These are phyloP conservation scores for Dendrocopos noguchii DNA, from an alignment of 2,113 vertebrate species.

Conservation along the genomic window DNA sequence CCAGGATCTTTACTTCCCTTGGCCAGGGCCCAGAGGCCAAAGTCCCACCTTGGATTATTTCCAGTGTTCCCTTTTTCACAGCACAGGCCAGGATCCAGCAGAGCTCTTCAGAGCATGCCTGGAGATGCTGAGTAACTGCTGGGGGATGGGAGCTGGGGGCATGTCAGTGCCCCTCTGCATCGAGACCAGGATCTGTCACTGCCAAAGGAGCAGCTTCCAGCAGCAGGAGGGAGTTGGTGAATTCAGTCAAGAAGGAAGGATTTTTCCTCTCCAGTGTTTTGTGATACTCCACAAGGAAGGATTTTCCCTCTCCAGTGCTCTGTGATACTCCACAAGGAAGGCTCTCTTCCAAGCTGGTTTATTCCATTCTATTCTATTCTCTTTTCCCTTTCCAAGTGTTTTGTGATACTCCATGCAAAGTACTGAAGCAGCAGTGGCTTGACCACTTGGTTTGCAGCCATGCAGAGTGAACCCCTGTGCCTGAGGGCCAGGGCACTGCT, in stretches of 20 bases:
- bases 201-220: background rate
- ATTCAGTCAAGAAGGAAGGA: background rate
- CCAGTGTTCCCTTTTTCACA: background rate
- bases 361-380: no score
- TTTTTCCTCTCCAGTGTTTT: background rate
- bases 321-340: background rate
- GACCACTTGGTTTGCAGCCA: background rate
- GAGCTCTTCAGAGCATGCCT: background rate
- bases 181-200: background rate
- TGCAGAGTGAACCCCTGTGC: background rate
- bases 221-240: background rate
- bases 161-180: background rate
- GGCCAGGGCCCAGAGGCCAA: background rate
- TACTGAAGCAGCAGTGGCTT: background rate
- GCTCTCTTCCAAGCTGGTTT: no score
- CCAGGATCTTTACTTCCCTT: background rate
- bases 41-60: background rate
- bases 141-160: background rate
- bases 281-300: background rate
- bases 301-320: background rate
- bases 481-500: rapidly evolving
- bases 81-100: background rate
- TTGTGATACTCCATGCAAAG: background rate
- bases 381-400: background rate
- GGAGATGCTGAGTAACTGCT: background rate